phyloP scores from a whole-genome alignment of 2,113 vertebrate species.

The Gnathonemus longibarbis region DNA sequence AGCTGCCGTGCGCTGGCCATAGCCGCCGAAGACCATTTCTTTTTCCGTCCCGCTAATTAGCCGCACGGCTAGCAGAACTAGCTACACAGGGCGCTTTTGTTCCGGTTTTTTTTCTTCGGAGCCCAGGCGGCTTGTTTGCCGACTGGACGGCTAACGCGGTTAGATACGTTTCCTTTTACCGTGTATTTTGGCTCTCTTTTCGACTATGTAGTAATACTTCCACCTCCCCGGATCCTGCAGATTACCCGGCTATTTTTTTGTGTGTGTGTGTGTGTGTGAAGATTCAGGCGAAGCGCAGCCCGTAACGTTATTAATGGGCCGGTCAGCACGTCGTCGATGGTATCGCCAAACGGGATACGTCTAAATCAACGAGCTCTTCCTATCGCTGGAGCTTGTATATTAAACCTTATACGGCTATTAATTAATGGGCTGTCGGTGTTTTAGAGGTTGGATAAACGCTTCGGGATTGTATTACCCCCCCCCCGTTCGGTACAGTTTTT shows the following conservation, averaged over 20 bases:
- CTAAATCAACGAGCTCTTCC: not conserved
- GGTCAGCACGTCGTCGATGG: not conserved
- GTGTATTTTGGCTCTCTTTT: not conserved
- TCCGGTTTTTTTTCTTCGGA: not conserved
- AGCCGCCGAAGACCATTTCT: not conserved
- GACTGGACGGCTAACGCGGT: not conserved
- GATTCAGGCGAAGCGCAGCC: not conserved
- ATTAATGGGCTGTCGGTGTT: not conserved
- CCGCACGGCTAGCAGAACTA: not conserved
- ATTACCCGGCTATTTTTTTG: not conserved
- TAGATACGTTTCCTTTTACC: not conserved
- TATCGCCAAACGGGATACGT: not conserved
- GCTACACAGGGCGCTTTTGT: slow-evolving; percentile 14
- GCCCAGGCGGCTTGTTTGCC: not conserved
- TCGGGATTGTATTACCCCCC: not conserved
- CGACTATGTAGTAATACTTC: not conserved
- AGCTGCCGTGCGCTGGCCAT: not conserved
- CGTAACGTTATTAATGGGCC: not conserved
- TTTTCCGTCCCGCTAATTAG: not conserved
- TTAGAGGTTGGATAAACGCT: not conserved
- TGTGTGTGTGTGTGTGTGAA: not conserved
- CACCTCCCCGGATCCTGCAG: not conserved
- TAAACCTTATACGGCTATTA: not conserved
- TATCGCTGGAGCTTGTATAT: not conserved
- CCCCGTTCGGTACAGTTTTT: not conserved